These are phyloP conservation scores for Saimiri boliviensis DNA, from an alignment of 2,113 vertebrate species.

Conservation along the genomic window DNA sequence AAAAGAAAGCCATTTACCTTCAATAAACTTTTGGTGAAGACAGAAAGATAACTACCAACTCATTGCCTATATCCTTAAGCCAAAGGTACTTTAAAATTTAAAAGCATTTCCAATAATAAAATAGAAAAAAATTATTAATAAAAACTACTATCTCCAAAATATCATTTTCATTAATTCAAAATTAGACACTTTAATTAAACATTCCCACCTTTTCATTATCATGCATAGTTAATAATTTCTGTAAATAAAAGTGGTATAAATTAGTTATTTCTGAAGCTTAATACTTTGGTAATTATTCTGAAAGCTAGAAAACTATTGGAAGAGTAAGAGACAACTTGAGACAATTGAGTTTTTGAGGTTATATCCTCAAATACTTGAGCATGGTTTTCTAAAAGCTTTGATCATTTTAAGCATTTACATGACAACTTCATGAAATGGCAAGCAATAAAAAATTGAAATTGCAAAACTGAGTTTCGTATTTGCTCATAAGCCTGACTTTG, in stretches of 20 bases:
- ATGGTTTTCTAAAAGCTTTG: neutral
- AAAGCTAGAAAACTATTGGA: neutral
- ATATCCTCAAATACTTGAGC: neutral
- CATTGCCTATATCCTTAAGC: neutral
- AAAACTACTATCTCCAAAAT: neutral
- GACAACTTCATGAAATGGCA: neutral
- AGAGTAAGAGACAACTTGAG: neutral
- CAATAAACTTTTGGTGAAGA: neutral
- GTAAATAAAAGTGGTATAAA: neutral
- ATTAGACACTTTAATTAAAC: neutral
- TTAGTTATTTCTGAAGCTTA: neutral
- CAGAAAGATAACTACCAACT: neutral
- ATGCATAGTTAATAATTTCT: neutral
- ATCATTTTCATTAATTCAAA: slow-evolving; percentile 39
- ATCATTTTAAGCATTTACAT: neutral
- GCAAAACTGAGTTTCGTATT: neutral
- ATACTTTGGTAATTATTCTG: slow-evolving; percentile 7
- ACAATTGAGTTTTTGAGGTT: neutral
- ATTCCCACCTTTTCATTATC: neutral
- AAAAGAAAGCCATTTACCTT: neutral
- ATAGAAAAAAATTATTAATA: neutral
- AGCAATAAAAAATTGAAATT: neutral
- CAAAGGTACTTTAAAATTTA: slow-evolving; percentile 15
- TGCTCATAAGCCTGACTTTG: neutral
- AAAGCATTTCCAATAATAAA: neutral